These are phyloP conservation scores for Python bivittatus DNA, from an alignment of 2,113 vertebrate genomes.

Conservation along the genomic window DNA sequence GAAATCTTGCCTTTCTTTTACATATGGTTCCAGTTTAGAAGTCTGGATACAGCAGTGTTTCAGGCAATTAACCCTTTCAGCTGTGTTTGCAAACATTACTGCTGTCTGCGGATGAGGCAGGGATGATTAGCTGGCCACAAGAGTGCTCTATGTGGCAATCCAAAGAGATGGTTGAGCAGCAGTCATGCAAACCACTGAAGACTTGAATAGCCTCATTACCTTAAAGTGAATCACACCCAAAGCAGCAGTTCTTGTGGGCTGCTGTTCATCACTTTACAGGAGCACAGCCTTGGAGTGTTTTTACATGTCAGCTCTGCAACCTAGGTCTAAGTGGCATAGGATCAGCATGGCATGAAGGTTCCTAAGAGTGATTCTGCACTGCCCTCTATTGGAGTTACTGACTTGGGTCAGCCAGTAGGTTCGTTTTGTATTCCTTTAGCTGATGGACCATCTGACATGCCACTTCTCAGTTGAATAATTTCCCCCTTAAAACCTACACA, in stretches of 20 bases:
- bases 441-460: not conserved
- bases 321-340: not conserved
- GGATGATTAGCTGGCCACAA: slow-evolving; percentile 21
- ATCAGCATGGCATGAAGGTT: not conserved
- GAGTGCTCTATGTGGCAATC: not conserved
- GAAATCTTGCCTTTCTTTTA: slow-evolving; percentile 69
- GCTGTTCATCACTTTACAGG: not conserved
- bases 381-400: not conserved
- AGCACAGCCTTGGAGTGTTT: not conserved
- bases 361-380: not conserved
- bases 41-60: slow-evolving; percentile 55
- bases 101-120: not conserved
- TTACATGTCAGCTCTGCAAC: not conserved
- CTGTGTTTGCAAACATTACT: slow-evolving; percentile 44
- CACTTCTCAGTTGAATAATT: not conserved
- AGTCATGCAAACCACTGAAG: slow-evolving; percentile 9
- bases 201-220: not conserved
- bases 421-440: not conserved
- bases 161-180: not conserved
- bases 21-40: slow-evolving; percentile 75
- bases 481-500: not conserved
- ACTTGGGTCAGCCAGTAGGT: not conserved
- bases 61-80: slow-evolving; percentile 65
- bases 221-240: not conserved
- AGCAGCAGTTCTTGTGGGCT: not conserved